Base-by-base conservation (phyloP, 2,113 vertebrate genomes). In the Otus sunia region DNA sequence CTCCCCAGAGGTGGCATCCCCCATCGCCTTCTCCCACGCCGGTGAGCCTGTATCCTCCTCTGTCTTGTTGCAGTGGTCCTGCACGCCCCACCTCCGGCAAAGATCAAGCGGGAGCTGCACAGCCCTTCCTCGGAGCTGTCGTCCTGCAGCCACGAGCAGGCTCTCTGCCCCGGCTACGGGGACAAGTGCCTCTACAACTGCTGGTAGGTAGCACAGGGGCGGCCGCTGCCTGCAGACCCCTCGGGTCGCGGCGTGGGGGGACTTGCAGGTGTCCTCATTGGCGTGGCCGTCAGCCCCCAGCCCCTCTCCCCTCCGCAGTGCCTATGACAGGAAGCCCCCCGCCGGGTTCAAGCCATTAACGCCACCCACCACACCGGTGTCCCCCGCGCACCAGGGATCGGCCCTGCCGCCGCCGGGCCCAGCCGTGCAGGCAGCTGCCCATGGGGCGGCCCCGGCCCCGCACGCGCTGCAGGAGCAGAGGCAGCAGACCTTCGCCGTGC, bases 121-220 rank as follows among this genome's bases (percentile, higher is more conserved):
- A 99, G 98, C 96, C 98, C 99, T 30, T 98, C 99, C 95, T 98
- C 98, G 5, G 99, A 99, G 96, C 97, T 99, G 86, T 99, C 99
- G 0, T 98, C 99, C 96, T 99, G 99, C 94, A 98, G 98, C 97
- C 99, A 99, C 11, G 98, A 99, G 96, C 98, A 99, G 98, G 98
- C 98, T 97, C 98, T 99, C 45, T 98, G 98, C 82, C 98, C 98
- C 96, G 98, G 97, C 97, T 99, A 99, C 50, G 98, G 98, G 98
- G 99, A 99, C 98, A 99, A 99, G 99, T 99, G 99, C 99, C 99
- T 99, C 99, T 99, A 99, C 98, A 99, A 99, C 98, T 99, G 99
- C 98, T 99, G 99, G 99, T 99, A 97, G 88, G 98, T 98, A 41
- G 34, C 5, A 0, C 5, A 3, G 37, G 64, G 21, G 11, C 1